Conservation (phyloP, 2,113 vertebrate genomes). For the Sylvilagus bachmani region DNA sequence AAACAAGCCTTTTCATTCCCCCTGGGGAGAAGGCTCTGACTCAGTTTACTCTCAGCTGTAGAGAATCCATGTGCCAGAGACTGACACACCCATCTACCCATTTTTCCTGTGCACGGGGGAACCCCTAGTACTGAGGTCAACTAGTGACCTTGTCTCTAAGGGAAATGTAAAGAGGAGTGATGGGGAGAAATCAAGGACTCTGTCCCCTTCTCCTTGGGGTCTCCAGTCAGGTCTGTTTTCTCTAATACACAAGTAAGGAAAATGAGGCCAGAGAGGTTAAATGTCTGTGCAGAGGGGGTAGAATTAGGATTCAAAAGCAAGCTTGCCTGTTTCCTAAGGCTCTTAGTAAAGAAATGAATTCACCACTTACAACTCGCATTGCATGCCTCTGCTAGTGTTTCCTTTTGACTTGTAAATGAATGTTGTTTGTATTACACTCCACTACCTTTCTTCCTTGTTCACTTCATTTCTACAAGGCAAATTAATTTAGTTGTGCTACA, state of each 20-base stretch:
- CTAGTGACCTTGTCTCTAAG: neutral
- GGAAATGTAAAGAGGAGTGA: neutral
- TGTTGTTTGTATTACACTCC: too few relatives aligned
- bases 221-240: neutral
- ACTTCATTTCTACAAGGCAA: neutral
- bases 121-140: neutral
- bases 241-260: neutral
- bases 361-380: too few relatives aligned
- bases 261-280: neutral
- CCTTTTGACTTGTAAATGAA: neutral
- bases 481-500: neutral
- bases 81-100: neutral
- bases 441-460: neutral
- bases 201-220: neutral
- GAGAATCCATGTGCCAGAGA: neutral
- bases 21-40: neutral
- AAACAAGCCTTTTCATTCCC: neutral
- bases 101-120: neutral
- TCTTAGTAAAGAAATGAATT: neutral
- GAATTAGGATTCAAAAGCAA: neutral
- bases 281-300: neutral
- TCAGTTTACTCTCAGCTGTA: neutral
- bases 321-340: neutral
- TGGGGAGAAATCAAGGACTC: neutral
- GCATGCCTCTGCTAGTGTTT: neutral